Evolutionary conservation across 2,888 invertebrate species (phyloP).

Genomic region (Phoenoteleia sp.): DNA sequence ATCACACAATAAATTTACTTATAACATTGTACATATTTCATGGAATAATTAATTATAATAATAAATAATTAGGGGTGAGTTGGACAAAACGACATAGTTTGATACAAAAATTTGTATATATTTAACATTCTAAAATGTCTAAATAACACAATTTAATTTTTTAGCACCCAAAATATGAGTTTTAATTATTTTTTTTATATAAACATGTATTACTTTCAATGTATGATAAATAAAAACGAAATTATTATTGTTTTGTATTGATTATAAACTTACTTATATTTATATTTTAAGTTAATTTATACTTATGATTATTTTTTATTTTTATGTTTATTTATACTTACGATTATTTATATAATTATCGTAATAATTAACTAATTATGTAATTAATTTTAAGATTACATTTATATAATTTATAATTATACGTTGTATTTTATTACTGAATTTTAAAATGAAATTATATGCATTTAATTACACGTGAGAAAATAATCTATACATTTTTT

Average conservation of each 20-base stretch:
- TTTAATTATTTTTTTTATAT: neutral
- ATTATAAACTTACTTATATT: neutral
- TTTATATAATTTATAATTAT: neutral
- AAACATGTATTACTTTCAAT: neutral
- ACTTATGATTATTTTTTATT: neutral
- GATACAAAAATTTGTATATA: neutral
- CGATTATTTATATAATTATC: neutral
- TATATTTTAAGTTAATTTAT: neutral
- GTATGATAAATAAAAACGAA: neutral
- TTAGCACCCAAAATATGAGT: neutral
- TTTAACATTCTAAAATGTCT: neutral
- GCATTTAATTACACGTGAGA: no score
- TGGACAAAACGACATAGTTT: neutral
- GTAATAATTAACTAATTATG: neutral
- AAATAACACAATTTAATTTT: neutral
- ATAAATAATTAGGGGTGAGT: neutral
- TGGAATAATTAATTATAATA: conserved; percentile 10
- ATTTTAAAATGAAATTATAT: no score
- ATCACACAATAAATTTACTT: conserved; percentile 18
- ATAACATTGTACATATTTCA: conserved; percentile 13
- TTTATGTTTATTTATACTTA: neutral
- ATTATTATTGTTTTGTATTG: neutral
- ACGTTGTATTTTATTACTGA: no score
- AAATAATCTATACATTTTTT: no score
- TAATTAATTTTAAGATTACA: neutral